These are phyloP conservation scores for Drosophila trichaetosa DNA, from an alignment of 2,888 invertebrate species.

Conservation along the genomic window DNA sequence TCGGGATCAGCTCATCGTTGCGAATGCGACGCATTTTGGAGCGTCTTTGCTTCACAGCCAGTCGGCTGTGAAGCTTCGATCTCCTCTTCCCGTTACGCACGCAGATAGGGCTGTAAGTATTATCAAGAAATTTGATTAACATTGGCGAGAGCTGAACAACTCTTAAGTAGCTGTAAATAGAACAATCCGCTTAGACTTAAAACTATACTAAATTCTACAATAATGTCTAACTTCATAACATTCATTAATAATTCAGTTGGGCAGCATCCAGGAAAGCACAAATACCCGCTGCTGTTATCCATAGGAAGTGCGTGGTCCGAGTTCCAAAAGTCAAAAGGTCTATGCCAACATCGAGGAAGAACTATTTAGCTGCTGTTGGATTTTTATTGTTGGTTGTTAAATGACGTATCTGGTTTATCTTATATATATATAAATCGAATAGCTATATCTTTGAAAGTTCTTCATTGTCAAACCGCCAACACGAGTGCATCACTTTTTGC, in stretches of 20 bases:
- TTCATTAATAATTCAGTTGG: background rate
- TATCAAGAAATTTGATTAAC: background rate
- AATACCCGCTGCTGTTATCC: background rate
- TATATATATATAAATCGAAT: too few species aligned
- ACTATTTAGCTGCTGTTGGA: background rate
- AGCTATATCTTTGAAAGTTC: too few species aligned
- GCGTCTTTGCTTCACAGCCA: background rate
- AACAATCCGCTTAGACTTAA: background rate
- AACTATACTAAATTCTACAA: background rate
- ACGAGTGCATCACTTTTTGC: too few species aligned
- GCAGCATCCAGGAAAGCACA: background rate
- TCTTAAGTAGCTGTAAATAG: background rate
- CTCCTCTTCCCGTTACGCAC: background rate
- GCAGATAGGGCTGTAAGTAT: conserved; percentile 33
- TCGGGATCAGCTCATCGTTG: conserved; percentile 31
- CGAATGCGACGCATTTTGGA: conserved; percentile 22
- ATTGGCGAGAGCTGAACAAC: background rate
- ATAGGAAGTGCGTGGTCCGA: background rate
- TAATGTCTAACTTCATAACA: background rate
- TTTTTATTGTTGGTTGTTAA: background rate
- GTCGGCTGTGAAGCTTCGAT: background rate
- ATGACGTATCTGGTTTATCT: background rate
- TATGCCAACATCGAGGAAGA: background rate
- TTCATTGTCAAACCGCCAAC: too few species aligned
- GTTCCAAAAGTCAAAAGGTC: background rate